Evolutionary conservation across 2,797 vertebrate species (phyloP).

Genomic region (Clarias platycephalus): DNA sequence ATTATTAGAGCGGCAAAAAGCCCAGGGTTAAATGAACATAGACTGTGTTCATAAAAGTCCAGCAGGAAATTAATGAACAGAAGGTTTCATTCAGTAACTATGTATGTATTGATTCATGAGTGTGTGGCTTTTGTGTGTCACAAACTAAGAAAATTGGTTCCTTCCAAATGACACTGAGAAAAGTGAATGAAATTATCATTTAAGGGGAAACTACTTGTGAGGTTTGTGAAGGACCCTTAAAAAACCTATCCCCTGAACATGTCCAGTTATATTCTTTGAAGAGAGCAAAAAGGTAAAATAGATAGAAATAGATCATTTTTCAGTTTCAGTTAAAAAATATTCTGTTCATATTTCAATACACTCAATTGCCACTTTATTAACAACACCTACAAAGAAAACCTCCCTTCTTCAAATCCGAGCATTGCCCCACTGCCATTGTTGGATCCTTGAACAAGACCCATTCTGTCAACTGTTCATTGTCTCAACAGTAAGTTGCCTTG

Average conservation of each 20-base stretch:
- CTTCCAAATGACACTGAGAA: background rate
- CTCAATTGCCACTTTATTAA: background rate
- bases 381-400: too few relatives aligned
- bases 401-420: background rate
- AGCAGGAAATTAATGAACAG: background rate
- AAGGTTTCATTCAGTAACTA: background rate
- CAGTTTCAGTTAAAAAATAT: background rate
- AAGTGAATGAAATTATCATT: too few relatives aligned
- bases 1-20: background rate
- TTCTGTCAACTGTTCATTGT: background rate
- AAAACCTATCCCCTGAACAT: background rate
- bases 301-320: background rate
- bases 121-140: background rate
- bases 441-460: background rate
- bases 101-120: background rate
- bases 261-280: background rate
- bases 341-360: background rate
- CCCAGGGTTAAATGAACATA: background rate
- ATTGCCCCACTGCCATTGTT: background rate
- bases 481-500: background rate
- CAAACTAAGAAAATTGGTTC: background rate
- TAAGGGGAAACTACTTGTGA: too few relatives aligned
- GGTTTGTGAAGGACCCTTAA: background rate
- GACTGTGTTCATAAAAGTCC: constrained; percentile 4
- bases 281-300: background rate